These are phyloP conservation scores for Hylyphantes graminicola DNA, from an alignment of 1,140 invertebrate species.

Conservation along the genomic window DNA sequence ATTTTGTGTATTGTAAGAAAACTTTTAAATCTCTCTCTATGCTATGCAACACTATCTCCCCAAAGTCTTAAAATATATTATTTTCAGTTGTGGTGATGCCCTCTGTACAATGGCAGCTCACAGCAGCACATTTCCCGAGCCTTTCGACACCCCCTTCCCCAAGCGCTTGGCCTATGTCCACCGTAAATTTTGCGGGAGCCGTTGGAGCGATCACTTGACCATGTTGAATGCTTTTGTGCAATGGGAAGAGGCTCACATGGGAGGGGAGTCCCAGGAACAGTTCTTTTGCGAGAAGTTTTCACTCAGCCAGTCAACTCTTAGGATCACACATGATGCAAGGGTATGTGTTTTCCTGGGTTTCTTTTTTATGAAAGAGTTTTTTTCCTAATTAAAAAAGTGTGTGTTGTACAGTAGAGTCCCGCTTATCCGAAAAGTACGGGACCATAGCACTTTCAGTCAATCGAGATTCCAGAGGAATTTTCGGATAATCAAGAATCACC, in stretches of 20 bases:
- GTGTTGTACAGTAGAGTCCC: too few relatives aligned
- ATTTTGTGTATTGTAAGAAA: neutral
- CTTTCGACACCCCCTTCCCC: constrained; percentile 75
- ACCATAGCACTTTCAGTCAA: too few relatives aligned
- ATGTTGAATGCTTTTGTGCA: constrained; percentile 91
- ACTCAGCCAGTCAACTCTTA: constrained; percentile 82
- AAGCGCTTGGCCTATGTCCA: constrained; percentile 80
- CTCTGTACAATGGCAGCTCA: constrained; percentile 94
- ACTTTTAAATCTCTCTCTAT: neutral
- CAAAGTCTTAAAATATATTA: constrained; percentile 49
- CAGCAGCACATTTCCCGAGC: constrained; percentile 90
- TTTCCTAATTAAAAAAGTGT: too few relatives aligned
- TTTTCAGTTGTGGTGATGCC: constrained; percentile 80
- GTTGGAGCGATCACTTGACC: constrained; percentile 94
- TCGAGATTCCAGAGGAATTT: too few relatives aligned
- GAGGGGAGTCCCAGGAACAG: constrained; percentile 83
- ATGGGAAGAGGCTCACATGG: constrained; percentile 82
- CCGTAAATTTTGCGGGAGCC: constrained; percentile 82
- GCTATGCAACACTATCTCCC: neutral
- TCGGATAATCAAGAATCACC: too few relatives aligned
- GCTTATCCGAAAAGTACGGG: too few relatives aligned
- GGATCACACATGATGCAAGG: constrained; percentile 92
- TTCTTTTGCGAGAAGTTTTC: constrained; percentile 92
- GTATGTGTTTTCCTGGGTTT: too few relatives aligned
- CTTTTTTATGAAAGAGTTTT: too few relatives aligned